These are phyloP conservation scores for Calephelis nemesis DNA, from an alignment of 1,140 invertebrate species.

Conservation along the genomic window DNA sequence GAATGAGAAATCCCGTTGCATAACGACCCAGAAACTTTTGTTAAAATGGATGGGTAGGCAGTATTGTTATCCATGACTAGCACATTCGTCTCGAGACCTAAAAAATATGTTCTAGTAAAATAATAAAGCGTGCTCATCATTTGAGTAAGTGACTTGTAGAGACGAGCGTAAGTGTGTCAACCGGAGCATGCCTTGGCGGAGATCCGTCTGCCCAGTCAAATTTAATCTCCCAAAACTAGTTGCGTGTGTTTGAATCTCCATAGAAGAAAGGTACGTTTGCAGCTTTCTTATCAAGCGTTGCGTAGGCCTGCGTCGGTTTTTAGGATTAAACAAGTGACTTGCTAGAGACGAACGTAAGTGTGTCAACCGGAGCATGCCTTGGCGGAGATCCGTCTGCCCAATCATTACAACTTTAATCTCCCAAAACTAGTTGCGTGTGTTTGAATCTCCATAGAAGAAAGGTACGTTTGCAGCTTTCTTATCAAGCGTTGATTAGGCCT, in stretches of 20 bases:
- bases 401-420: too few relatives aligned
- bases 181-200: slow-evolving; percentile 41
- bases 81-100: slow-evolving; percentile 34
- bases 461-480: too few relatives aligned
- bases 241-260: too few relatives aligned
- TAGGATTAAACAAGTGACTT: slow-evolving; percentile 29
- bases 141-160: slow-evolving; percentile 39
- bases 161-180: slow-evolving; percentile 48
- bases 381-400: slow-evolving; percentile 22
- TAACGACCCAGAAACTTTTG: slow-evolving; percentile 61
- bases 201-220: not conserved
- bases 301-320: too few relatives aligned
- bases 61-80: slow-evolving; percentile 40
- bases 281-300: too few relatives aligned
- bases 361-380: slow-evolving; percentile 43
- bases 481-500: too few relatives aligned
- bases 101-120: slow-evolving; percentile 45
- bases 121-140: slow-evolving; percentile 44
- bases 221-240: too few relatives aligned
- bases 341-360: slow-evolving; percentile 48
- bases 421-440: too few relatives aligned
- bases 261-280: too few relatives aligned
- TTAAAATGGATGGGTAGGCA: slow-evolving; percentile 42
- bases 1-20: slow-evolving; percentile 55
- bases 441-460: too few relatives aligned